Base-by-base conservation (phyloP, 2,113 vertebrate genomes). In the Laticauda colubrina region DNA sequence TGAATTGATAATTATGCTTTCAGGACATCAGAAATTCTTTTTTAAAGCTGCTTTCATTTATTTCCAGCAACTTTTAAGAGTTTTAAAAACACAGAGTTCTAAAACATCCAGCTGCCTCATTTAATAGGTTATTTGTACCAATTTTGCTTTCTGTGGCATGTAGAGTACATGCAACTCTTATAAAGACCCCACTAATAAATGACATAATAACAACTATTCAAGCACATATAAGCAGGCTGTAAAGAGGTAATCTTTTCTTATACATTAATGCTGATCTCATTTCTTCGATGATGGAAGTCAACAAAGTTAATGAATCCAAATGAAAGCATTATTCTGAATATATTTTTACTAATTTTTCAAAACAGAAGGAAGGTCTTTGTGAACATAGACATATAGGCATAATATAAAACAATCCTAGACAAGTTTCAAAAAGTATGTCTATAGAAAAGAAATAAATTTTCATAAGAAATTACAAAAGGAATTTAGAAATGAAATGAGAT, bases 401-500 rank as follows among this genome's bases (percentile, higher is more conserved):
- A 81, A 43, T n/a, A 85, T 93, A 87, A 94, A 59, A 29, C 10
- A 93, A 51, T 29, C 12, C 87, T 90, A 89, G 86, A 85, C 0
- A 9, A 91, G 20, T 10, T 85, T n/a, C 20, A 14, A n/a, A 90
- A 92, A 89, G 94, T 61, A 7, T 89, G 10, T 9, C 15, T 59
- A 69, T 7, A 43, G 11, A 8, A 94, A 89, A 93, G 21, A 12
- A 94, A 95, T 64, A 54, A 53, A 89, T 39, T 53, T 85, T 94
- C 23, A 88, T 91, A 5, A 90, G 8, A 64, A 93, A 21, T 29
- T 92, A 91, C 61, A 55, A 91, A 93, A 89, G 54, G 1, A 93
- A 91, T n/a, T 93, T 87, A 94, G 89, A 21, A 93, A 93, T 0
- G 69, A 53, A 93, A 48, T 93, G 55, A 51, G 85, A 93, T 85